These are phyloP conservation scores for Conops quadrifasciatus DNA, from an alignment of 2,888 invertebrate genomes.

Conservation along the genomic window DNA sequence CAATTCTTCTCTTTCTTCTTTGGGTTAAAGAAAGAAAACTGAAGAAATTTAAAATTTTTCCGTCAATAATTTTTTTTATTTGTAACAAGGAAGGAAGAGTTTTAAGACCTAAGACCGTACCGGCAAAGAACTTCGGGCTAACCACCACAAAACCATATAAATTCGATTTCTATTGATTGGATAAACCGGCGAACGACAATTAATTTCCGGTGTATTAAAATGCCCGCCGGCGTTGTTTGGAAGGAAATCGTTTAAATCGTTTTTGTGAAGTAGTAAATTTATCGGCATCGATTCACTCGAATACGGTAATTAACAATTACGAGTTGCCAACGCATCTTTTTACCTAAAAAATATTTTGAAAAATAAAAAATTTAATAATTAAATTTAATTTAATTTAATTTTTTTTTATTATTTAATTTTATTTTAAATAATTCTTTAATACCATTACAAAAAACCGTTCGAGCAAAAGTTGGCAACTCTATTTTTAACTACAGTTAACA, in stretches of 20 bases:
- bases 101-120: too few species aligned
- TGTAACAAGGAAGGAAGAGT: too few species aligned
- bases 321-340: background rate
- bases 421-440: too few species aligned
- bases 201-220: conserved; percentile 46
- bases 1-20: too few species aligned
- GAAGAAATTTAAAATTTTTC: too few species aligned
- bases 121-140: too few species aligned
- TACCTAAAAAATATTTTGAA: background rate
- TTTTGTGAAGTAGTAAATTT: conserved; percentile 7
- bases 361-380: background rate
- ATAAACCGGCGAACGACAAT: conserved; percentile 19
- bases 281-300: background rate
- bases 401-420: background rate
- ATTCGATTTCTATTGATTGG: conserved; percentile 21
- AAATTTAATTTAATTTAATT: background rate
- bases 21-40: too few species aligned
- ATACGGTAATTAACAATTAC: background rate
- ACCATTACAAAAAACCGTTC: too few species aligned
- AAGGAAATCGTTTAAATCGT: conserved; percentile 22
- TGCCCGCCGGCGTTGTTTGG: conserved; percentile 40
- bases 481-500: too few species aligned
- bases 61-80: too few species aligned
- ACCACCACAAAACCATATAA: background rate
- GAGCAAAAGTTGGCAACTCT: too few species aligned